Base-by-base conservation (phyloP, 2,888 invertebrate genomes). In the Diogma glabrata region DNA sequence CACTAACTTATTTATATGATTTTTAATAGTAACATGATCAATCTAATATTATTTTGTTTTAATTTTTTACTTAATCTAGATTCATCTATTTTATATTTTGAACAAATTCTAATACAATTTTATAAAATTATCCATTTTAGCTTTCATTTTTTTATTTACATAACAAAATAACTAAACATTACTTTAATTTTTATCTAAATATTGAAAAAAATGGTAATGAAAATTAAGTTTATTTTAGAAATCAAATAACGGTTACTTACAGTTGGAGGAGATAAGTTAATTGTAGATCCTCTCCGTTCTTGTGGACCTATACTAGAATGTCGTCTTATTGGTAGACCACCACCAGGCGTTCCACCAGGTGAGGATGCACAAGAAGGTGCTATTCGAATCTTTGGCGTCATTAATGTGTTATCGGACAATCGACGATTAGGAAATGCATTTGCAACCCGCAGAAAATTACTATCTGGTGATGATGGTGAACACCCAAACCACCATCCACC, bases 231-330 rank as follows among this genome's bases (percentile, higher is more conserved):
- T 49, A 53, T 54, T 52, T 51, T 53, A 55, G 36, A 43, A 33
- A 33, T 19, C 10, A 20, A 28, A 24, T 19, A 33, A 46, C 45
- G 45, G 49, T 28, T 50, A 78, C 82, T 81, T 81, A 91, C 91
- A 76, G 88, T 86, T 59, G 90, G 89, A 58, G 90, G 90, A 54
- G 90, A 90, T 54, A 90, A 75, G 72, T 90, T 89, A 58, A 86
- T 83, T 54, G 84, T 82, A 12, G 88, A 88, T 52, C 84, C 84
- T 50, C 89, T 81, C 56, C 90, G 79, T 66, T 92, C 90, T 64
- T 91, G 90, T 1, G 91, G 88, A 19, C 90, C 91, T 60, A 90
- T 91, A 70, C 89, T 90, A 52, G 91, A 92, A 69, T 93, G 93
- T 20, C 92, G 81, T 50, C 92, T 80, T 28, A 86, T 84, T 14